phyloP scores from a whole-genome alignment of 2,888 invertebrate genomes.

The Biston betularia region DNA sequence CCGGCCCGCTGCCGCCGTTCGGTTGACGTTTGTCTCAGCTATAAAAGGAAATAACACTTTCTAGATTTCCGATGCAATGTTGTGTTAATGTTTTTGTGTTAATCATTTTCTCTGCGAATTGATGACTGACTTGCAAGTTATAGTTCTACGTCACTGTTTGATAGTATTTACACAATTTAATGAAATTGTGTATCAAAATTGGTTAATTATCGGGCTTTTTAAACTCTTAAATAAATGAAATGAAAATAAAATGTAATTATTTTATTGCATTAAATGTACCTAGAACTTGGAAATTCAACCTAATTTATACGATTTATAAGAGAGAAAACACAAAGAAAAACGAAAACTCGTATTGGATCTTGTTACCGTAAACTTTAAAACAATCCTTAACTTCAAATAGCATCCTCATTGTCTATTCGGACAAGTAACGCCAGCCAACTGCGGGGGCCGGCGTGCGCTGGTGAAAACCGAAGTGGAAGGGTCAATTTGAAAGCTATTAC shows the following conservation, averaged over 20 bases:
- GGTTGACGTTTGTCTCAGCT: conserved; percentile 76
- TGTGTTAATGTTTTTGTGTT: conserved; percentile 67
- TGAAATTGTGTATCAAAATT: too few relatives aligned
- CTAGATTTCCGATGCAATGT: conserved; percentile 75
- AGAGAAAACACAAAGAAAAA: too few relatives aligned
- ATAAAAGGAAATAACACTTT: conserved; percentile 81
- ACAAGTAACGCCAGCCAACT: conserved; percentile 55
- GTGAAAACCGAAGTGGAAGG: conserved; percentile 72
- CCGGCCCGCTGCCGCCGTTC: conserved; percentile 60
- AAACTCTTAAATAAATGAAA: too few relatives aligned
- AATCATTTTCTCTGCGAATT: conserved; percentile 66
- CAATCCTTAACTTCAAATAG: conserved; percentile 7
- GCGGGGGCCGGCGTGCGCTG: conserved; percentile 46
- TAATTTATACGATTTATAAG: too few relatives aligned
- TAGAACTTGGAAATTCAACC: too few relatives aligned
- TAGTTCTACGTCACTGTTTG: background rate
- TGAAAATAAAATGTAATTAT: too few relatives aligned
- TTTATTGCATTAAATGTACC: too few relatives aligned
- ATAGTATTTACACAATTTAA: background rate
- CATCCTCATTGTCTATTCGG: conserved; percentile 19
- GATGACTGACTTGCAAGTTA: conserved; percentile 23
- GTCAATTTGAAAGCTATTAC: conserved; percentile 85
- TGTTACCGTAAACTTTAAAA: background rate
- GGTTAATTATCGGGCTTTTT: too few relatives aligned
- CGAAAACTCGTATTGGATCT: too few relatives aligned